phyloP scores from a whole-genome alignment of 2,797 vertebrate genomes.

The Mormyrops boulengeri region DNA sequence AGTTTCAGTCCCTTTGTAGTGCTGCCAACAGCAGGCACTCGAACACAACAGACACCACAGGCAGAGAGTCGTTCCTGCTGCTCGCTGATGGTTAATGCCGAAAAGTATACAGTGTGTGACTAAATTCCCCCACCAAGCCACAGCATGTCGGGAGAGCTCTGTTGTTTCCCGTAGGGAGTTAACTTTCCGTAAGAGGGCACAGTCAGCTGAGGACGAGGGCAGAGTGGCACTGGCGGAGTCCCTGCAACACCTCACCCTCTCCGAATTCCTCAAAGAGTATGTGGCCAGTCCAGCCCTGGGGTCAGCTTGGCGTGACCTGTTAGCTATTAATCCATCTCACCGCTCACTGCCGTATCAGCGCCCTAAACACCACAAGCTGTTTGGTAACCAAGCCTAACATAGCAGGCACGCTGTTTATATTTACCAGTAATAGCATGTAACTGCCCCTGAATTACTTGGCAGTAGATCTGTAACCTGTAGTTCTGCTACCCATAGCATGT shows the following conservation, averaged over 20 bases:
- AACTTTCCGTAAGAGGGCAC: conserved; percentile 63
- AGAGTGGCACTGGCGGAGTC: conserved; percentile 63
- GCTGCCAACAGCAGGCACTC: background rate
- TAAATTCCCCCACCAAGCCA: conserved; percentile 37
- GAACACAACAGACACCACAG: conserved; percentile 21
- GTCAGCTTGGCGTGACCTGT: conserved; percentile 39
- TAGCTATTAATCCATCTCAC: conserved; percentile 14
- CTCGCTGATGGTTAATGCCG: conserved; percentile 33
- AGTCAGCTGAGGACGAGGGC: conserved; percentile 69
- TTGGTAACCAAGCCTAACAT: conserved; percentile 37
- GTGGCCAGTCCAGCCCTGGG: conserved; percentile 44
- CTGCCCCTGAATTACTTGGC: conserved; percentile 40
- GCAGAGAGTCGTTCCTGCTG: conserved; percentile 16
- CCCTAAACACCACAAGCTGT: conserved; percentile 22
- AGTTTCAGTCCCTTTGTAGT: background rate
- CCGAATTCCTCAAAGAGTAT: conserved; percentile 79
- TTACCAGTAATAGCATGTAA: background rate
- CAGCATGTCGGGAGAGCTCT: conserved; percentile 40
- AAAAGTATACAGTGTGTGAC: conserved; percentile 30
- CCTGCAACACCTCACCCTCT: conserved; percentile 71
- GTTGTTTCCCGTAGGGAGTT: conserved; percentile 65
- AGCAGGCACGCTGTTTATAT: background rate
- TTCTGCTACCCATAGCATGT: background rate
- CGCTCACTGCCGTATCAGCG: conserved; percentile 31
- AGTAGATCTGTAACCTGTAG: background rate